These are phyloP conservation scores for Aspiorhynchus laticeps DNA, from an alignment of 2,113 vertebrate genomes.

Conservation along the genomic window DNA sequence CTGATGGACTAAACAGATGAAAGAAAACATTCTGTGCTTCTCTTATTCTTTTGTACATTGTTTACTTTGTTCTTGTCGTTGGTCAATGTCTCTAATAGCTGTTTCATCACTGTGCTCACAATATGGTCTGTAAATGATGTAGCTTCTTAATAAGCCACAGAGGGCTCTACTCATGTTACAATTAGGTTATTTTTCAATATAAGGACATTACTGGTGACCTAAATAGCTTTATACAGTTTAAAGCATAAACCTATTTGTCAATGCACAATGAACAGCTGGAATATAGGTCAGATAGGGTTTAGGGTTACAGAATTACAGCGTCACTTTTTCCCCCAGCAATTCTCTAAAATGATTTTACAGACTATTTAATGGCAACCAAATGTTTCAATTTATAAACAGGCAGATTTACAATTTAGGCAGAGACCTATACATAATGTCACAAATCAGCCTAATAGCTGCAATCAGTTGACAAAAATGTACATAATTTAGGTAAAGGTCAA, in stretches of 20 bases:
- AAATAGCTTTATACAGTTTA: constrained; percentile 20
- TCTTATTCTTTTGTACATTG: neutral
- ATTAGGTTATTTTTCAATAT: constrained; percentile 6
- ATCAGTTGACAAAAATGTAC: neutral
- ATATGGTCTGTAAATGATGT: neutral
- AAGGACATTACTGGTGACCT: constrained; percentile 9
- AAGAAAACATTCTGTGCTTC: constrained; percentile 10
- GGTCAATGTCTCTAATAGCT: constrained; percentile 9
- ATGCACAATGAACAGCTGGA: constrained; percentile 2
- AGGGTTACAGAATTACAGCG: neutral
- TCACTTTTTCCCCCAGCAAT: neutral
- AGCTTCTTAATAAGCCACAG: constrained; percentile 10
- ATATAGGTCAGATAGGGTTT: neutral
- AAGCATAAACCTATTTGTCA: constrained; percentile 25
- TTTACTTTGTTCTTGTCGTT: constrained; percentile 10
- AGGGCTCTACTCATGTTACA: constrained; percentile 6
- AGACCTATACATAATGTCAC: neutral
- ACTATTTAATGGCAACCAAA: neutral
- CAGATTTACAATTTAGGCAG: neutral
- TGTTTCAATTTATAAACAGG: neutral
- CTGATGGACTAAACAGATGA: neutral
- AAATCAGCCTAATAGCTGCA: neutral
- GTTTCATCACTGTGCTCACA: neutral
- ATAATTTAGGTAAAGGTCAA: neutral
- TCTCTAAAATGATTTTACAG: neutral